A percentile compares a stretch with the other conserved stretches of the same genome.
These are phyloP conservation scores for Alsophila aescularia DNA, from an alignment of 2,888 invertebrate genomes.

Conservation along the genomic window DNA sequence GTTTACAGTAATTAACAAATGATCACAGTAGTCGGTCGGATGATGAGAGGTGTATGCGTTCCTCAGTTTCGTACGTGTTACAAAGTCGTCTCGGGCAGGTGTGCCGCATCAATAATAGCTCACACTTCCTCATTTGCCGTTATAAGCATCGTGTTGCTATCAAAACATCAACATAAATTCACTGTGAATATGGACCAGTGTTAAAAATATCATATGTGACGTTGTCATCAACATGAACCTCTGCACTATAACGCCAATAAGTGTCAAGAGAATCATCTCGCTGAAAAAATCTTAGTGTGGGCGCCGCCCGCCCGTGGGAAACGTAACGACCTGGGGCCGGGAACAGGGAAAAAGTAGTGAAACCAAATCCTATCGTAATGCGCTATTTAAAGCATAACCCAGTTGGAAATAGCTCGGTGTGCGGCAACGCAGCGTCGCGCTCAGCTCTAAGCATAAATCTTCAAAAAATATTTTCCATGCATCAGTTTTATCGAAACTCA, in stretches of 20 bases:
- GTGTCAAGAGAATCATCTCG: constrained; percentile 63
- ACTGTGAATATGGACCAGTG: constrained; percentile 20
- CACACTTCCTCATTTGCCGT: constrained; percentile 21
- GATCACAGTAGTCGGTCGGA: constrained; percentile 28
- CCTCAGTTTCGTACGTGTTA: neutral
- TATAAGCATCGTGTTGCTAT: constrained; percentile 9
- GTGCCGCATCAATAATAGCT: constrained; percentile 45
- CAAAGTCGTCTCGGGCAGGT: constrained; percentile 37
- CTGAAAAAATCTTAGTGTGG: constrained; percentile 71
- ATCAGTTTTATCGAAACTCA: constrained; percentile 58
- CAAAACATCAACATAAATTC: constrained; percentile 18
- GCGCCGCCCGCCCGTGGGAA: constrained; percentile 65
- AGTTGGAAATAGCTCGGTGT: constrained; percentile 80
- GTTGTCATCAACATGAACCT: constrained; percentile 40
- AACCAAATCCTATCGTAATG: constrained; percentile 84
- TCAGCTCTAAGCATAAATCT: constrained; percentile 79
- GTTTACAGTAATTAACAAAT: constrained; percentile 42
- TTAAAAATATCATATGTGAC: constrained; percentile 33
- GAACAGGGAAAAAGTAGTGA: constrained; percentile 82
- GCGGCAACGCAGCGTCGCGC: constrained; percentile 81
- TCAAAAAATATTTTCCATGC: constrained; percentile 80
- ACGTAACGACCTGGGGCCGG: constrained; percentile 66
- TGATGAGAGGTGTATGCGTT: constrained; percentile 23
- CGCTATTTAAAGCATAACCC: constrained; percentile 84
- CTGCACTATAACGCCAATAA: constrained; percentile 53